Base-by-base conservation (phyloP, 2,797 vertebrate species). In the Vireo griseus region DNA sequence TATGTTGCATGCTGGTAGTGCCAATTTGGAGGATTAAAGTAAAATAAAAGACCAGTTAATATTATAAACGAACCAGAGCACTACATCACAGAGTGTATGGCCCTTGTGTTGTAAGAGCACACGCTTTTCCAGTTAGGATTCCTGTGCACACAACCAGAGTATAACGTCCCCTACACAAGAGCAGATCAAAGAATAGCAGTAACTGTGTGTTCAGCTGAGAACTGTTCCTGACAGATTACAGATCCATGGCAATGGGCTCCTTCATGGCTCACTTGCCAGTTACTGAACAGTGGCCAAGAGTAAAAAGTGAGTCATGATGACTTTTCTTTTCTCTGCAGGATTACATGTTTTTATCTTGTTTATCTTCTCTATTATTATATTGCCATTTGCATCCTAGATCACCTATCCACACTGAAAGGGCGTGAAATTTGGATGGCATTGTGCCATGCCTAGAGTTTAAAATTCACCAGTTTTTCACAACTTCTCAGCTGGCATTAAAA, bases 151-250 rank as follows among this genome's bases (percentile, higher is more conserved):
- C 72, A 59, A 25, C 52, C 51, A 31, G 88, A 72, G 50, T 44
- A 40, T 69, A 55, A 90, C 26, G 8, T 82, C 86, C 72, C 31
- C 25, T 61, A 55, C 73, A 47, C 86, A 68, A 40, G 42, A 75
- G 79, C 37, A 93, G 96, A 94, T 97, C 93, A 97, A 96, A 96
- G 95, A 86, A 33, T 1, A 79, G 75, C 93, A 92, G 55, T 94
- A 66, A 96, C 61, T 91, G n/a, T 54, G 39, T 79, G 78, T 90
- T 94, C 92, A 74, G 11, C 61, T 86, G 94, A 85, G 86, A 96
- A 85, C 94, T 96, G 86, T 96, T 97, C 95, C 88, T 96, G 96
- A 96, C 76, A 92, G 78, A 83, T 90, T 48, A 12, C 96, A 96
- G 90, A 91, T 92, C 92, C 75, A 7, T 11, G 69, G 92, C 91